These are phyloP conservation scores for Pipa parva DNA, from an alignment of 2,113 vertebrate species.

Conservation along the genomic window DNA sequence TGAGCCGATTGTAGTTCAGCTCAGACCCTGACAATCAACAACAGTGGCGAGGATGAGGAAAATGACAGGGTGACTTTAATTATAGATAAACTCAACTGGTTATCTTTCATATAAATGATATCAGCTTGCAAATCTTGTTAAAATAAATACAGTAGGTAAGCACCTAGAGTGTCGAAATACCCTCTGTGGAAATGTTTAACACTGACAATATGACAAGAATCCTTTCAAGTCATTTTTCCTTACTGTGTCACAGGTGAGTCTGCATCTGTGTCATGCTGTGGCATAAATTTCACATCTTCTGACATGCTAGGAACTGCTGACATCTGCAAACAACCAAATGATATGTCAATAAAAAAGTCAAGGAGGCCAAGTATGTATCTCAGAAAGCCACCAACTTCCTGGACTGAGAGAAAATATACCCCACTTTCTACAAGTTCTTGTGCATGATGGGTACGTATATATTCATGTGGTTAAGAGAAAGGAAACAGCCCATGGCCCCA, in stretches of 20 bases:
- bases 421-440: slow-evolving; percentile 49
- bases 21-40: too few species aligned
- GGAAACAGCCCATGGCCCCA: slow-evolving; percentile 45
- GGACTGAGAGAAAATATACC: slow-evolving; percentile 56
- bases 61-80: too few species aligned
- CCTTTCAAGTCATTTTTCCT: slow-evolving; percentile 49
- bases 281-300: slow-evolving; percentile 67
- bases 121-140: too few species aligned
- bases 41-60: too few species aligned
- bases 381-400: slow-evolving; percentile 55
- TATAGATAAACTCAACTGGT: too few species aligned
- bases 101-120: too few species aligned
- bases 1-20: too few species aligned
- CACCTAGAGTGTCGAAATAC: slow-evolving; percentile 11
- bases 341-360: slow-evolving; percentile 45
- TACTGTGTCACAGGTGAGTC: slow-evolving; percentile 64
- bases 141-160: too few species aligned
- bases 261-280: slow-evolving; percentile 65
- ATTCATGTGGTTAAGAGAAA: slow-evolving; percentile 56
- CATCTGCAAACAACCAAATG: slow-evolving; percentile 62
- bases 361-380: slow-evolving; percentile 45
- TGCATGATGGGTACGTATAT: slow-evolving; percentile 50
- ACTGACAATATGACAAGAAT: neutral
- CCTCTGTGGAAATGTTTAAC: neutral
- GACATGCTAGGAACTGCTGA: slow-evolving; percentile 67